Percentiles rank a stretch among this genome's conserved stretches.
phyloP scores from a whole-genome alignment of 2,113 vertebrate genomes.

The Mustelus asterias region DNA sequence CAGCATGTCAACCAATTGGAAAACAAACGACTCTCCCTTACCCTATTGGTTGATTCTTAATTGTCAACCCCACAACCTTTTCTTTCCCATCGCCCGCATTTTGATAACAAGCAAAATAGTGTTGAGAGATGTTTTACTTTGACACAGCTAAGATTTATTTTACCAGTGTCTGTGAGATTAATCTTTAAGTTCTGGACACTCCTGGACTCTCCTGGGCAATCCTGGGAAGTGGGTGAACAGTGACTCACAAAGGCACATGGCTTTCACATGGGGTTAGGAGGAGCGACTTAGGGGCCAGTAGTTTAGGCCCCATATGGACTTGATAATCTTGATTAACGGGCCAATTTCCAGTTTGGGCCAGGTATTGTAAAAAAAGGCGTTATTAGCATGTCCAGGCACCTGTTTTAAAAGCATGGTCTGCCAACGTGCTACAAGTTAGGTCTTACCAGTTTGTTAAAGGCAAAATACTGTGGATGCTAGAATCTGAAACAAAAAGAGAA shows the following conservation, averaged over 20 bases:
- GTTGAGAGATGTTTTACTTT: background rate
- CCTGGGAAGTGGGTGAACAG: background rate
- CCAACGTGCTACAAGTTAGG: background rate
- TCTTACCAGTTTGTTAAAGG: background rate
- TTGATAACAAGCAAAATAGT: background rate
- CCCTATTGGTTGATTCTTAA: no score
- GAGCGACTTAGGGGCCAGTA: background rate
- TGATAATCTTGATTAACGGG: background rate
- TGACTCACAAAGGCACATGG: background rate
- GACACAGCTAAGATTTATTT: background rate
- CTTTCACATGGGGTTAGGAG: background rate
- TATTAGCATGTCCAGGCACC: background rate
- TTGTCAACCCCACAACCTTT: background rate
- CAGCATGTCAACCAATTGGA: no score
- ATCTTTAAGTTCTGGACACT: background rate
- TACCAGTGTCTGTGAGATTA: background rate
- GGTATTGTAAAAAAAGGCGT: background rate
- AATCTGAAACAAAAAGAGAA: no score
- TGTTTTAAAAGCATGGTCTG: background rate
- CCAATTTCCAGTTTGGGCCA: background rate
- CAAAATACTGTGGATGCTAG: no score
- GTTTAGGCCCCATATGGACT: background rate
- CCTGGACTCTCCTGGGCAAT: background rate
- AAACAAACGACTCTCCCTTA: no score
- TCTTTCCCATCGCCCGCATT: background rate